Evolutionary conservation across 2,888 invertebrate species (phyloP), one percentile per base, ranked within the genome.

Genomic region (Spilosoma lubricipeda): DNA sequence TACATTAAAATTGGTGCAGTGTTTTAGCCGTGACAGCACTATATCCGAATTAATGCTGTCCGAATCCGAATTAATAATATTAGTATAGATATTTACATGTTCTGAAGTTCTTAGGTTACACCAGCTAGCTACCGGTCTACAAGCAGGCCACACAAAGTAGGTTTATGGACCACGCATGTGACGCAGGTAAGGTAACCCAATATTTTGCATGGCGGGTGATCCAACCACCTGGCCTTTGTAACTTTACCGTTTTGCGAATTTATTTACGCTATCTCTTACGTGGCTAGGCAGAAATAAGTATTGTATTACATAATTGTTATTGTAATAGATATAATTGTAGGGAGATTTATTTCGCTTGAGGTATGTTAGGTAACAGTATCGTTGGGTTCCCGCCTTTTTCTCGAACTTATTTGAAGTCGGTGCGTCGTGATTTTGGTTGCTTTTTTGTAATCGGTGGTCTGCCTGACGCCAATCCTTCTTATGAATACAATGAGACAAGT

Each of bases 211-310:
- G 73, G 48, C 30, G 63, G 72, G 63, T 76, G 75, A 78, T 74
- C 63, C 78, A 78, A 72, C 83, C 83, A 83, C 85, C 83, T 83
- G 83, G 83, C 67, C 8, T 4, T 42, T 67, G 81, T 79, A 81
- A 83, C 65, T 71, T 74, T 72, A 82, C 77, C 83, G 75, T 84
- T 80, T 56, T 64, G 69, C 74, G 36, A 76, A 72, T 9, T 15
- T 84, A 84, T 84, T 84, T 84, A 78, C 81, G 78, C 77, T 83
- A 83, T 83, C 85, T 69, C 75, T 84, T 83, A 81, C 85, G 67
- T 39, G 70, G 77, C 68, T 30, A 71, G 72, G 68, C 33, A 70
- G 72, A 76, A 66, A 76, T 65, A 70, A 59, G 82, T 80, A 71
- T 83, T 70, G 11, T 64, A 72, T 83, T 82, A 74, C 83, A 71